A percentile compares a stretch with the other conserved stretches of the same genome.
phyloP scores from a whole-genome alignment of 2,113 vertebrate species.

The Clarias macrocephalus region DNA sequence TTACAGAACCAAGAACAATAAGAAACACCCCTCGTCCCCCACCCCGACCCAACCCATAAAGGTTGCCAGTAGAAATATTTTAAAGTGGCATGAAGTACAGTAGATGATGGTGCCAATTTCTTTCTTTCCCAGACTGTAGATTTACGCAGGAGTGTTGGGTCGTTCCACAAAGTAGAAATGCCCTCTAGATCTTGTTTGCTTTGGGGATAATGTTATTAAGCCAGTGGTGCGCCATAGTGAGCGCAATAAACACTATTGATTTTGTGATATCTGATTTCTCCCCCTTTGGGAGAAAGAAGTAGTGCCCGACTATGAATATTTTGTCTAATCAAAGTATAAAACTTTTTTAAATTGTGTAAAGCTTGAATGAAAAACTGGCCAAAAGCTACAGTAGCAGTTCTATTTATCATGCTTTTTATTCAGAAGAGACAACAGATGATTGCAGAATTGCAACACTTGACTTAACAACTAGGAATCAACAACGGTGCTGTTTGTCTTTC shows the following conservation, averaged over 20 bases:
- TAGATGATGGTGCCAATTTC: neutral
- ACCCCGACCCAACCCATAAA: neutral
- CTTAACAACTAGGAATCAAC: neutral
- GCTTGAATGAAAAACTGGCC: neutral
- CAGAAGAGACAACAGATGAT: neutral
- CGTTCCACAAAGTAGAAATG: neutral
- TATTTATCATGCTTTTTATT: neutral
- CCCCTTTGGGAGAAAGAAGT: neutral
- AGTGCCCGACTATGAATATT: neutral
- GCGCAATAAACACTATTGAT: neutral
- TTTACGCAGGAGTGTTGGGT: neutral
- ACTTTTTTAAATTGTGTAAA: neutral
- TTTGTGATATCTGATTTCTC: neutral
- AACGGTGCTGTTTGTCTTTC: neutral
- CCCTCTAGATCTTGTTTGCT: neutral
- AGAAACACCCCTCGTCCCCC: neutral
- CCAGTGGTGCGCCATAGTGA: neutral
- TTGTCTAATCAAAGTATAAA: neutral
- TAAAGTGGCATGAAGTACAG: neutral
- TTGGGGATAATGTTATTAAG: neutral
- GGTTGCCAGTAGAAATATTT: neutral
- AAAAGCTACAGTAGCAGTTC: neutral
- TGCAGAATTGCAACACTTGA: constrained; percentile 7
- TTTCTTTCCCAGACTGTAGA: neutral
- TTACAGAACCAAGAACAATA: neutral